Percentiles rank a stretch among this genome's conserved stretches.
Conservation (phyloP, 2,797 vertebrate genomes). For the Squalus acanthias region DNA sequence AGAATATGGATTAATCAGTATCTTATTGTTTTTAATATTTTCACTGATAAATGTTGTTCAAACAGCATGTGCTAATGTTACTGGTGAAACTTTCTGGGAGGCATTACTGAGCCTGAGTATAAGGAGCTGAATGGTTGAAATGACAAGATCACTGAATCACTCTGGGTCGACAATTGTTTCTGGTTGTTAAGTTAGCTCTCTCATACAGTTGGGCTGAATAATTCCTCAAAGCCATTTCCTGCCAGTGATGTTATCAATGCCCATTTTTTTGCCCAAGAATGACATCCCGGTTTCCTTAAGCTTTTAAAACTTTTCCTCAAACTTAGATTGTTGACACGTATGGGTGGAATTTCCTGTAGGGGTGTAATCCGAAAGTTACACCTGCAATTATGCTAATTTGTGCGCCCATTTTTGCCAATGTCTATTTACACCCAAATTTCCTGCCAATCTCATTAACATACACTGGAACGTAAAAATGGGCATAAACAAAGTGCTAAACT, state of each 20-base stretch:
- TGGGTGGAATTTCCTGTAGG: not conserved
- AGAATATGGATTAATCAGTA: not conserved
- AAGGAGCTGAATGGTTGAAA: not conserved
- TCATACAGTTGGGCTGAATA: not conserved
- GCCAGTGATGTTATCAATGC: not conserved
- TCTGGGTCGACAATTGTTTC: not conserved
- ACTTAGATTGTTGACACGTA: not conserved
- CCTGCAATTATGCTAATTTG: not conserved
- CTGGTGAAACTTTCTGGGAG: not conserved
- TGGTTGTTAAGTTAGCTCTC: not conserved
- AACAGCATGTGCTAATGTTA: not conserved
- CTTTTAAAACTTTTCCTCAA: not conserved
- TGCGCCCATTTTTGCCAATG: not conserved
- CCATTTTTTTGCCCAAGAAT: not conserved
- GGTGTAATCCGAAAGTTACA: not conserved
- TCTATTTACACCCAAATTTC: not conserved
- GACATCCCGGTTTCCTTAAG: not conserved
- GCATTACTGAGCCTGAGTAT: not conserved
- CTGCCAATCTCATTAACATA: not conserved
- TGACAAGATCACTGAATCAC: not conserved
- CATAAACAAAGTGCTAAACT: not conserved
- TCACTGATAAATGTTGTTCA: not conserved
- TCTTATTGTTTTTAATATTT: not conserved
- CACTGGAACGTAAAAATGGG: not conserved
- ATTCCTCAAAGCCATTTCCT: conserved; percentile 5